Conservation (phyloP, 2,113 vertebrate species). For the Baryphthengus martii region DNA sequence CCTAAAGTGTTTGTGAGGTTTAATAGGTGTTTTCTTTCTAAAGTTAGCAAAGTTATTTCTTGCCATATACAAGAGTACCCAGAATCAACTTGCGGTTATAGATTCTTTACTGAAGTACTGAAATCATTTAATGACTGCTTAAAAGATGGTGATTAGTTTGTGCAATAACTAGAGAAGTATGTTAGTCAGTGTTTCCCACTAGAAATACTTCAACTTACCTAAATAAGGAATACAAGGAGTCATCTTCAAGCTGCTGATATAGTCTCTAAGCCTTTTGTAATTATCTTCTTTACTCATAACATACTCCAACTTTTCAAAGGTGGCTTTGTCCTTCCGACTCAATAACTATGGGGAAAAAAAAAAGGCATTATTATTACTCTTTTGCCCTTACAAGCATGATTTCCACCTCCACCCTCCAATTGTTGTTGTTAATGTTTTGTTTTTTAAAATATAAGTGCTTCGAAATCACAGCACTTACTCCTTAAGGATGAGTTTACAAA, state of each 20-base stretch:
- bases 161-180: not conserved
- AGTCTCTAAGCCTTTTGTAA: constrained; percentile 96
- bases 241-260: constrained; percentile 98
- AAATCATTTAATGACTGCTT: not conserved
- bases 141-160: not conserved
- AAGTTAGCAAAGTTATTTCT: not conserved
- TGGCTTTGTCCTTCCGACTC: constrained; percentile 96
- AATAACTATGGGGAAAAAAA: constrained; percentile 78
- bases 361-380: not conserved
- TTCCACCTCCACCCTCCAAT: not conserved
- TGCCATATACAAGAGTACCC: not conserved
- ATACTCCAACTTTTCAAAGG: constrained; percentile 95
- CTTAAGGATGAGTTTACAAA: not conserved
- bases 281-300: constrained; percentile 99
- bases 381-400: not conserved
- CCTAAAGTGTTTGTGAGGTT: not conserved
- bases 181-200: not conserved
- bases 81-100: not conserved
- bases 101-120: not conserved
- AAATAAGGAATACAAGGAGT: constrained; percentile 98
- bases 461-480: not conserved
- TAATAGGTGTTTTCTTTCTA: not conserved
- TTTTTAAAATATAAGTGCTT: not conserved
- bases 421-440: not conserved
- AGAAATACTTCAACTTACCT: constrained; percentile 76